These are phyloP conservation scores for Tenthredo scrophulariae DNA, from an alignment of 2,888 invertebrate genomes.

Conservation along the genomic window DNA sequence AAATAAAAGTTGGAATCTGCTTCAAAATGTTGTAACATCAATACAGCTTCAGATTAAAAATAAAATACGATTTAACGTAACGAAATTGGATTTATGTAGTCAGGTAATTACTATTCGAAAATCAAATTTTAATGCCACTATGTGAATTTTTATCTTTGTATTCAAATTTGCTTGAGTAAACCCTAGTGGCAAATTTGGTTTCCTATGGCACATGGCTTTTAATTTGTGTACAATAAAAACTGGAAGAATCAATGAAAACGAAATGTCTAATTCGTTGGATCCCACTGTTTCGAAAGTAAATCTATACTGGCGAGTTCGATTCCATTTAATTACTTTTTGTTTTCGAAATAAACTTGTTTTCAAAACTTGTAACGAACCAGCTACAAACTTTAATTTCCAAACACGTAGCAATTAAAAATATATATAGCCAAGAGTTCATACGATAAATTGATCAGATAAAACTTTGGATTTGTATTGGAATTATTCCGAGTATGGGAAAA, in stretches of 20 bases:
- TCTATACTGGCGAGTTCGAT: background rate
- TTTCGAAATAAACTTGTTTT: background rate
- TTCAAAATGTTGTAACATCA: constrained; percentile 5
- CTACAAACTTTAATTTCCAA: background rate
- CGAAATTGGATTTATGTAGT: background rate
- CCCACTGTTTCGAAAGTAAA: background rate
- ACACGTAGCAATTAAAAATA: background rate
- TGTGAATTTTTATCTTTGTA: background rate
- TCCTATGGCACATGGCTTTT: background rate
- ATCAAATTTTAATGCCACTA: background rate
- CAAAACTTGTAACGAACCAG: background rate
- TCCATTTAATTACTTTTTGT: constrained; percentile 30
- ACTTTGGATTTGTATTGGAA: background rate
- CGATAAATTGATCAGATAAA: background rate
- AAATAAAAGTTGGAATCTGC: constrained; percentile 30
- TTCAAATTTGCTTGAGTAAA: background rate
- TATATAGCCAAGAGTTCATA: background rate
- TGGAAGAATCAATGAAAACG: background rate
- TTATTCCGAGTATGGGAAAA: background rate
- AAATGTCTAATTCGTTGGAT: background rate
- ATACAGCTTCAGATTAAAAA: background rate
- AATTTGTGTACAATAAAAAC: background rate
- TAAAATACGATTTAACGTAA: background rate
- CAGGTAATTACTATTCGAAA: background rate
- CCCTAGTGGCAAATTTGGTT: background rate